Base-by-base conservation (phyloP, 2,113 vertebrate species). In the Procavia capensis region DNA sequence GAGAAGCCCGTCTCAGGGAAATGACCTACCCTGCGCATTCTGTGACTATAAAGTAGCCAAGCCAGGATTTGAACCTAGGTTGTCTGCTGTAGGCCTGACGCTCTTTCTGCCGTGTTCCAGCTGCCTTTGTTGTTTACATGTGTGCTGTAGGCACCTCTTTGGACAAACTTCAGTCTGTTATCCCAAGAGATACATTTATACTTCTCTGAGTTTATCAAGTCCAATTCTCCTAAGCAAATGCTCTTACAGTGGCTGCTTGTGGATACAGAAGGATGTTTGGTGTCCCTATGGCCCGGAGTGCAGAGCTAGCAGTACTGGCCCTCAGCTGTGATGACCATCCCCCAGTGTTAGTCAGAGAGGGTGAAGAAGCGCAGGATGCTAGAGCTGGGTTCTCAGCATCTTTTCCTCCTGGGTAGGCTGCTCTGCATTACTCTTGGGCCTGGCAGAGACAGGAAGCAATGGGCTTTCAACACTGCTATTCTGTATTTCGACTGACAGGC, bases 191-290 rank as follows among this genome's bases (percentile, higher is more conserved):
- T 11, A 72, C 70, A 78, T 78, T 86, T 85, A 5, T 88, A 10
- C 91, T 80, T 91, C 94, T 90, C 45, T 80, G 78, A 85, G 66
- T 82, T 85, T 74, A 39, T 87, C 43, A 70, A 19, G 10, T 61
- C 43, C 34, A 70, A 0, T 59, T 94, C 75, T 84, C 43, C 3
- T 80, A 43, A 82, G 89, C 75, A 80, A 64, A 64, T 91, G n/a
- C 70, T 45, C 39, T 29, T 91, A 11, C 41, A 39, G 43, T 1
- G 1, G 1, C 36, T 80, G 72, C 74, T 87, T 93, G 36, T 82
- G 86, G 89, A 39, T 31, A 34, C 27, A 63, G 36, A 66, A 86
- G 68, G 66, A 25, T 2, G 16, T n/a, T 74, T 11, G n/a, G 72
- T 27, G n/a, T 81, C 50, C 43, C 76, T 13, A 41, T 79, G 7